Base-by-base conservation (phyloP, 2,888 invertebrate species). In the Isotomurus palustris region DNA sequence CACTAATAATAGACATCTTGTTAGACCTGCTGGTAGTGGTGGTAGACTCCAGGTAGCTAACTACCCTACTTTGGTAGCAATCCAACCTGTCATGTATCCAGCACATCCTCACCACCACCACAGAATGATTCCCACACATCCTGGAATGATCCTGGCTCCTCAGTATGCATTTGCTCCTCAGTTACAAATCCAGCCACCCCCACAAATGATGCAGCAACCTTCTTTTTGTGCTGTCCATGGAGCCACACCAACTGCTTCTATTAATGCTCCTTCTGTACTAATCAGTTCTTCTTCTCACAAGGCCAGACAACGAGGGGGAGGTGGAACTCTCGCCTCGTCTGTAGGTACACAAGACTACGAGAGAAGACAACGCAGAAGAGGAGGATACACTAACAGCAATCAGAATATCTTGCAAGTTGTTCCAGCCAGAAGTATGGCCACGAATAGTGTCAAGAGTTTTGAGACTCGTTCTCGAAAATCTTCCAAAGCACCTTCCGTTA, bases 141-240 rank as follows among this genome's bases (percentile, higher is more conserved):
- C 29, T 27, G 3, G n/a, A n/a, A 35, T 35, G 35, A 32, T 35
- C 2, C 35, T 19, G 17, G 21, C 47, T 2, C 35, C 49, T 14
- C 38, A 38, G 24, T 51, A 25, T 38, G 28, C 51, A 10, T 36
- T 38, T 21, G 38, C 17, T 2, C 60, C 60, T 1, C 60, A 56
- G 8, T n/a, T n/a, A n/a, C n/a, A n/a, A n/a, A n/a, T n/a, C n/a
- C n/a, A n/a, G n/a, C n/a, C n/a, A n/a, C n/a, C n/a, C n/a, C n/a
- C n/a, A n/a, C n/a, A n/a, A n/a, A n/a, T n/a, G n/a, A 58, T 58
- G 14, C 50, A 54, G 50, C 58, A 53, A 28, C 50, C 54, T 51
- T 53, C 49, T 8, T 14, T 47, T 27, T 43, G 43, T 14, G 24
- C 22, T 6, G 43, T 43, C 14, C 43, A 25, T 28, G 17, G 47